These are phyloP conservation scores for Loripinus fragilis DNA, from an alignment of 2,888 invertebrate genomes.

Conservation along the genomic window DNA sequence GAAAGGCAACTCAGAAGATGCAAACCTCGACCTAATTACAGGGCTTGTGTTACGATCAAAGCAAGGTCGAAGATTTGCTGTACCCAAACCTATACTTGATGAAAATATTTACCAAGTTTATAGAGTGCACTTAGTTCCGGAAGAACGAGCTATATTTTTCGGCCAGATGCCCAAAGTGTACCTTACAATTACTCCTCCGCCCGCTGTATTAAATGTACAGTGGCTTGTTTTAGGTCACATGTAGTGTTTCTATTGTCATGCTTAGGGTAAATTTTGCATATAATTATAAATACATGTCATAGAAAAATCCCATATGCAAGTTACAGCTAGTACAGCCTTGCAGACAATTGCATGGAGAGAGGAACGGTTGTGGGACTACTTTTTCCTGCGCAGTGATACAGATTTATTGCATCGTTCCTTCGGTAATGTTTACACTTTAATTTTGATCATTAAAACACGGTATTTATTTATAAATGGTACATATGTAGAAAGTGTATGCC, in stretches of 20 bases:
- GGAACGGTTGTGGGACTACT: background rate
- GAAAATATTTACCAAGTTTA: slow-evolving; percentile 41
- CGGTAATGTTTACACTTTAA: slow-evolving; percentile 2
- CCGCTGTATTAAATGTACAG: background rate
- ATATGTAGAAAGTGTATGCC: background rate
- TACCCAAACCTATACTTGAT: slow-evolving; percentile 37
- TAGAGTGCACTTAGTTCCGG: slow-evolving; percentile 32
- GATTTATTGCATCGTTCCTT: background rate
- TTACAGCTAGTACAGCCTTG: background rate
- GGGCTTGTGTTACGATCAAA: slow-evolving; percentile 42
- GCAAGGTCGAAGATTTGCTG: slow-evolving; percentile 22
- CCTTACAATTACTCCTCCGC: slow-evolving; percentile 6
- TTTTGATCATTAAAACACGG: slow-evolving; percentile 2
- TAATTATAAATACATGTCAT: background rate
- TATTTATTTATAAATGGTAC: slow-evolving; percentile 1
- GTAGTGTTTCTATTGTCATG: background rate
- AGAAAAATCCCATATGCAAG: background rate
- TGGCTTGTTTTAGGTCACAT: slow-evolving; percentile 5
- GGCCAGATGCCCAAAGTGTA: slow-evolving; percentile 38
- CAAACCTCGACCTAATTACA: slow-evolving; percentile 37
- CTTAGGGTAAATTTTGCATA: background rate
- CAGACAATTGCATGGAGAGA: too few relatives aligned
- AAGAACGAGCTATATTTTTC: slow-evolving; percentile 20
- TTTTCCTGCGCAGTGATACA: slow-evolving; percentile 2
- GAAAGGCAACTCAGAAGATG: background rate